These are phyloP conservation scores for Heloderma charlesbogerti DNA, from an alignment of 2,113 vertebrate genomes.

Conservation along the genomic window DNA sequence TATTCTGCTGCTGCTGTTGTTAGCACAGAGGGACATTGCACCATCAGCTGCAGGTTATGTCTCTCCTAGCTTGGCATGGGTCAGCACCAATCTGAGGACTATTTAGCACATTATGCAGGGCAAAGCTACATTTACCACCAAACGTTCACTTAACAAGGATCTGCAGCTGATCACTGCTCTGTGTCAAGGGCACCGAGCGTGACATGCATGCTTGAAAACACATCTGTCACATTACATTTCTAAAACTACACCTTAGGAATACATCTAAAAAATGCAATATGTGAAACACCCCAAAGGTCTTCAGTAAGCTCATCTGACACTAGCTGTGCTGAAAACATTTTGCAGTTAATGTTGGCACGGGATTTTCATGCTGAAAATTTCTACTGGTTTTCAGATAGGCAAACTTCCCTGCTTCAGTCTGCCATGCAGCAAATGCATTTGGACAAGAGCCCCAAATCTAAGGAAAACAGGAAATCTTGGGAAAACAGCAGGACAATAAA, in stretches of 20 bases:
- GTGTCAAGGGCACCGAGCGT: no score
- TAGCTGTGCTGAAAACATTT: not conserved
- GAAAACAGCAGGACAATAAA: not conserved
- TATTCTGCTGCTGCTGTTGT: not conserved
- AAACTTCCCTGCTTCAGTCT: not conserved
- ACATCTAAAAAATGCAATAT: not conserved
- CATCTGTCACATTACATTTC: not conserved
- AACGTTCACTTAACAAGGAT: not conserved
- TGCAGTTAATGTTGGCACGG: not conserved
- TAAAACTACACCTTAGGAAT: not conserved
- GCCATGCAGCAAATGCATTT: not conserved
- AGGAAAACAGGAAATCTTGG: not conserved
- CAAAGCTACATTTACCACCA: not conserved
- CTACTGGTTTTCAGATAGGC: not conserved
- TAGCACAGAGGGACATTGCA: not conserved
- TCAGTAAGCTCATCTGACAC: no score
- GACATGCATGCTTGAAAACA: not conserved
- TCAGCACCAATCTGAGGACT: not conserved
- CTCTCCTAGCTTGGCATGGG: not conserved
- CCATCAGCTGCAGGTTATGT: not conserved
- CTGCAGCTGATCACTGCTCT: not conserved
- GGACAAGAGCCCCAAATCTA: not conserved
- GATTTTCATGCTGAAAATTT: not conserved
- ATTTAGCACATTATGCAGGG: not conserved
- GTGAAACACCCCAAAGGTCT: not conserved